Evolutionary conservation across 2,113 vertebrate species (phyloP), one percentile per base, ranked within the genome.

Genomic region (Mellivora capensis): DNA sequence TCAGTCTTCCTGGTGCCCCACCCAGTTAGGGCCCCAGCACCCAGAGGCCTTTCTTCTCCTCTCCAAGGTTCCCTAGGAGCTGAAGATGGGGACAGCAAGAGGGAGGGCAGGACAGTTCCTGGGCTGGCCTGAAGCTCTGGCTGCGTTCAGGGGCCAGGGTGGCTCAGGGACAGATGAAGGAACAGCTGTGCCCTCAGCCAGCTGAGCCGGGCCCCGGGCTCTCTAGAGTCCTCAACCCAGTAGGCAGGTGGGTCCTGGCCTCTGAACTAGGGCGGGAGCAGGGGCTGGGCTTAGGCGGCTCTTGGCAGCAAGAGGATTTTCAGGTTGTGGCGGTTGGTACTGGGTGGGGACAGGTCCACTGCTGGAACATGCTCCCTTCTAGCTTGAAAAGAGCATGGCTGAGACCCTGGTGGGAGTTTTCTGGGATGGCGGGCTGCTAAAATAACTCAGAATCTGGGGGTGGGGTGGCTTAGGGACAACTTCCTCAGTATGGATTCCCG

Each of bases 301-400:
- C 47, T 74, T 82, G 90, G 85, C 85, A 87, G 87, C 79, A 74
- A 96, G 96, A 97, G 72, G 96, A 97, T 97, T 97, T 98, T 97
- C 97, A 97, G 87, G 97, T 98, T 98, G 94, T 94, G 91, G 84
- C 97, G 86, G 95, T 64, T 93, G 88, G 94, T 91, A 61, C 87
- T 29, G 21, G 93, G 91, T 88, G 57, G 96, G 61, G 81, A 98
- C 92, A 89, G 94, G 85, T 96, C 71, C 21, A 9, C 59, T 79
- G 95, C 80, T 96, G 80, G 25, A 84, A 57, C 96, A 52, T 67
- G 92, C 17, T 95, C 23, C 57, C 67, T 62, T 91, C 42, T 25
- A 82, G 69, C 82, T 89, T 86, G 88, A 69, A 67, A 84, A 37
- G 49, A 93, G 44, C 37, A 62, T 23, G 37, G 31, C 89, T 93